phyloP scores from a whole-genome alignment of 2,113 vertebrate species.

The Muntiacus muntjak region DNA sequence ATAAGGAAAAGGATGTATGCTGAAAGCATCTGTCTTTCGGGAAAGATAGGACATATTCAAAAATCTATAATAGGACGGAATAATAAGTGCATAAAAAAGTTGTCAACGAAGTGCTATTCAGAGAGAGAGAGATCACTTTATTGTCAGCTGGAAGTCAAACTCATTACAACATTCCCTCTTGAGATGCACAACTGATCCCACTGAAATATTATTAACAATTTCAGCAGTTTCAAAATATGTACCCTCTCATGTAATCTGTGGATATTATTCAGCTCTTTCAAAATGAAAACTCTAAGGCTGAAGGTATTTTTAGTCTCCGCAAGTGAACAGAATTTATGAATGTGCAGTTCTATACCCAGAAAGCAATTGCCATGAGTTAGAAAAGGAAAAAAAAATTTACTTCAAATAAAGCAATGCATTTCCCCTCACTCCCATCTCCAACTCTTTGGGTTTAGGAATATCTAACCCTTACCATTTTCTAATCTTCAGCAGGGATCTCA shows the following conservation, averaged over 20 bases:
- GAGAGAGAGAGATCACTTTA: background rate
- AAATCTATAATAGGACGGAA: background rate
- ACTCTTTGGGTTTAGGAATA: conserved; percentile 1
- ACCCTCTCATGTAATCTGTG: conserved; percentile 1
- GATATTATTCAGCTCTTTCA: conserved; percentile 40
- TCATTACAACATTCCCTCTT: background rate
- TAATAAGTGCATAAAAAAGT: background rate
- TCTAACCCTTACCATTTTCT: conserved; percentile 32
- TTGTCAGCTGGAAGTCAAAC: conserved; percentile 11
- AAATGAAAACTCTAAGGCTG: conserved; percentile 51
- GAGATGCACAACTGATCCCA: conserved; percentile 19
- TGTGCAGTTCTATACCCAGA: conserved; percentile 22
- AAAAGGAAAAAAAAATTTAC: background rate
- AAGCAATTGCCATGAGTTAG: conserved; percentile 45
- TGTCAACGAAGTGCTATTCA: background rate
- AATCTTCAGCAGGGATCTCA: conserved; percentile 54
- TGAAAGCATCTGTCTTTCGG: background rate
- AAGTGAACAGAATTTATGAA: conserved; percentile 63
- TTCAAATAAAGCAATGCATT: conserved; percentile 19
- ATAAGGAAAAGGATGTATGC: background rate
- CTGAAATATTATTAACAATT: conserved; percentile 45
- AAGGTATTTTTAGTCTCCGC: conserved; percentile 53
- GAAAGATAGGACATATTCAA: background rate
- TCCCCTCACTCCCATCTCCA: background rate
- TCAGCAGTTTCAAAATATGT: conserved; percentile 33